Evolutionary conservation across 2,888 invertebrate species (phyloP), one percentile per base, ranked within the genome.

Genomic region (Dastarcus helophoroides): DNA sequence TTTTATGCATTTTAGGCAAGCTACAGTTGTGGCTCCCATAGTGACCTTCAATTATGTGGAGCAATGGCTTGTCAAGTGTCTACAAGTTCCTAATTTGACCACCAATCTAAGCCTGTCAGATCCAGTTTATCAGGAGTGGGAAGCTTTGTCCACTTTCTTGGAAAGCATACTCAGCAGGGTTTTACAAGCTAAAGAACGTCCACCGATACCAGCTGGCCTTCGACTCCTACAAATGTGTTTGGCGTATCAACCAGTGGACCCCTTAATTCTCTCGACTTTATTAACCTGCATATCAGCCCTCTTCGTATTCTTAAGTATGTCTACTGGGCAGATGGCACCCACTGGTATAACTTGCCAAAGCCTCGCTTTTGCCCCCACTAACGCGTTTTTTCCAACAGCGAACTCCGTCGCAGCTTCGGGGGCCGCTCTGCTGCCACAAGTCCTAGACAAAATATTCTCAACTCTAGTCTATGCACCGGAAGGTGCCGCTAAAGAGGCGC

Each of bases 251-350:
- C 84, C 85, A 1, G 70, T 68, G 32, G 83, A 90, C 62, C 84
- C 91, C 2, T 65, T 85, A 38, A 71, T 90, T 29, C 64, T 85
- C 13, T 91, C 91, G 1, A 74, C 82, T 28, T 61, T 89, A 32
- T 64, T 94, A n/a, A 91, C 91, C 0, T 86, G 89, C 61, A 80
- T 93, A 42, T 93, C 91, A 2, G 85, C 90, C 0, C 68, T 93
- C 2, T 90, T 91, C 57, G 84, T 89, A 14, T 91, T 90, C 64
- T 70, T 93, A 12, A 84, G 83, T 50, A 83, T 86, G 73, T 82
- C 85, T 0, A 82, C 84, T 21, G 82, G 82, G 45, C 82, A 83
- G 48, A 71, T 82, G 38, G 76, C 77, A 1, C 58, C 59, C 2
- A 46, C 59, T 36, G 54, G 54, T 54, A 40, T 37, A 14, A 15